Conservation (phyloP, 2,797 vertebrate genomes). For the Propithecus deckenii region DNA sequence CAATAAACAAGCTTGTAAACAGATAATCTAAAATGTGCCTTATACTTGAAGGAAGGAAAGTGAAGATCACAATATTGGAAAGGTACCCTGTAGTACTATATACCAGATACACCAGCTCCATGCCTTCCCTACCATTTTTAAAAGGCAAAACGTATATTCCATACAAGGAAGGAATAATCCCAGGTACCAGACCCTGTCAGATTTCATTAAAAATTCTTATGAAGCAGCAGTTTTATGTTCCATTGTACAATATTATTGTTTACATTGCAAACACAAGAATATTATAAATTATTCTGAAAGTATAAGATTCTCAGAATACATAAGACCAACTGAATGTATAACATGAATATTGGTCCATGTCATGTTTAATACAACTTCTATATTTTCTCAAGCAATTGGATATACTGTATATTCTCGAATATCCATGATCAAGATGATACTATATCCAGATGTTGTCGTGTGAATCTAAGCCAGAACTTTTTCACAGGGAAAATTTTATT, state of each 20-base stretch:
- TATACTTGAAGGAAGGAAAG: background rate
- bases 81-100: background rate
- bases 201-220: background rate
- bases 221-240: background rate
- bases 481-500: background rate
- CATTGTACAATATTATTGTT: background rate
- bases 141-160: background rate
- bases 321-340: background rate
- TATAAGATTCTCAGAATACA: background rate
- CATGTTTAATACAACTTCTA: background rate
- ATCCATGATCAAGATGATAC: background rate
- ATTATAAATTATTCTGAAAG: conserved; percentile 22
- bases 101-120: background rate
- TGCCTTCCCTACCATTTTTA: background rate
- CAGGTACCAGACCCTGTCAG: background rate
- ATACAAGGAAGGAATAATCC: background rate
- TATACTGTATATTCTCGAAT: background rate
- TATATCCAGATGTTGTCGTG: background rate
- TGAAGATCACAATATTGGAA: background rate
- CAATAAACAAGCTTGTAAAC: conserved; percentile 17
- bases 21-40: background rate
- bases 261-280: background rate
- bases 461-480: background rate
- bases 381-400: background rate
- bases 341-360: background rate